Base-by-base conservation (phyloP, 64 coral and sea anemone genomes). In the Stichodactyla mertensii region DNA sequence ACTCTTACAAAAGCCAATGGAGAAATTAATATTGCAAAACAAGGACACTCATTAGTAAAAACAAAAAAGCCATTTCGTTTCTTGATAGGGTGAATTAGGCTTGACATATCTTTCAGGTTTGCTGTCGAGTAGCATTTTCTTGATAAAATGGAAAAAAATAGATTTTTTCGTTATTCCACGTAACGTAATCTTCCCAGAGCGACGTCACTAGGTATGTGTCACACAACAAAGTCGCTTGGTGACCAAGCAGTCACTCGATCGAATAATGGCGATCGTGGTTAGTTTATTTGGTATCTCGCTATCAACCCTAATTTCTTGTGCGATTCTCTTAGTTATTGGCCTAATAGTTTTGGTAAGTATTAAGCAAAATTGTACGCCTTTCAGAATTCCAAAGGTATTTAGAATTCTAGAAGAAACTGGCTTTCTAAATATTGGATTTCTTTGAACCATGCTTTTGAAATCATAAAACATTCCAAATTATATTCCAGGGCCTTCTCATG, bases 401-500 rank as follows among this genome's bases (percentile, higher is more conserved):
- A 27, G 8, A 74, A 31, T 74, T 11, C 4, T 74, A 8, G 20
- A 23, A 24, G 36, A 26, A 71, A 24, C 22, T 71, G 23, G 20
- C 66, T 20, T 5, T 31, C 64, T 74, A 31, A 74, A 74, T 74
- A 74, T 19, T 66, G 18, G 26, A 31, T 31, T 74, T 74, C 22
- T 23, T 74, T 74, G 69, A 19, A 74, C 19, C 62, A 27, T 74
- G 22, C 22, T 74, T 14, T 74, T 74, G 24, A 27, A n/a, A 66
- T 66, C 62, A 22, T 66, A 15, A 61, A 61, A 16, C 11, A 66
- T 74, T 74, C 7, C 24, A 81, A 52, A 19, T 19, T 81, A 45
- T 19, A 22, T 91, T 55, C 16, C 74, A 99, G 97, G 80, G 91
- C 64, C 88, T 99, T 16, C 52, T 92, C 8, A 64, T 80, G 55